Percentiles rank a stretch among this genome's conserved stretches.
Evolutionary conservation across 30 jellyfish, hydroid and myxozoan species (phyloP).

Genomic region (Catostylus mosaicus): DNA sequence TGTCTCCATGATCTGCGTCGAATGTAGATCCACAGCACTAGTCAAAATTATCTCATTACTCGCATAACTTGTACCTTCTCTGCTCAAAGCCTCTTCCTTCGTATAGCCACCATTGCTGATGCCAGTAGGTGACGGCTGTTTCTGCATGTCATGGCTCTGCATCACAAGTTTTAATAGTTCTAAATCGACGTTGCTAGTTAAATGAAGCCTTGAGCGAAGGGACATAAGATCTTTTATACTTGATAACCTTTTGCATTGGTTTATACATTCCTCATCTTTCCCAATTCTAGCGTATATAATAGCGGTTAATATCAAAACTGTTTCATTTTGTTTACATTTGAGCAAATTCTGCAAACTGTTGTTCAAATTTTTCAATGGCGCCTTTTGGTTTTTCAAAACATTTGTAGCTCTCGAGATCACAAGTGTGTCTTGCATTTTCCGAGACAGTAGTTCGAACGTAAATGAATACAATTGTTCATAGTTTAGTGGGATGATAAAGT

Average conservation of each 20-base stretch:
- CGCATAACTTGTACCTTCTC: not conserved
- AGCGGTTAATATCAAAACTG: conserved; percentile 29
- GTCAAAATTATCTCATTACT: not conserved
- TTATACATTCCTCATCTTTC: conserved; percentile 40
- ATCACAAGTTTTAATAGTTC: conserved; percentile 47
- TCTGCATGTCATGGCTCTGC: conserved; percentile 4
- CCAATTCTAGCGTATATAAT: conserved; percentile 63
- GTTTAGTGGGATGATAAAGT: conserved; percentile 49
- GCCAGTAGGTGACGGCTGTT: conserved; percentile 2
- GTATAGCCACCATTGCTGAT: conserved; percentile 28
- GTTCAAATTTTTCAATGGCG: conserved; percentile 37
- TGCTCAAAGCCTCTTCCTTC: conserved; percentile 26
- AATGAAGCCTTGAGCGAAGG: conserved; percentile 41
- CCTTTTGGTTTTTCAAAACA: conserved; percentile 40
- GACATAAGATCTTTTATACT: not conserved
- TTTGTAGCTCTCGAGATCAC: conserved; percentile 45
- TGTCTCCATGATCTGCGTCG: conserved; percentile 21
- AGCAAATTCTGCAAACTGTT: conserved; percentile 13
- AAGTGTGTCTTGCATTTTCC: conserved; percentile 39
- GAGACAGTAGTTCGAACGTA: conserved; percentile 54
- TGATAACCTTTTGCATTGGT: conserved; percentile 24
- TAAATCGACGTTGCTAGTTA: conserved; percentile 32
- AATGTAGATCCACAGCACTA: conserved; percentile 11
- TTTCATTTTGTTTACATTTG: conserved; percentile 29
- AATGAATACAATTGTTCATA: conserved; percentile 50